Conservation (phyloP, 1,140 invertebrate genomes). For the Drosophila navojoa region DNA sequence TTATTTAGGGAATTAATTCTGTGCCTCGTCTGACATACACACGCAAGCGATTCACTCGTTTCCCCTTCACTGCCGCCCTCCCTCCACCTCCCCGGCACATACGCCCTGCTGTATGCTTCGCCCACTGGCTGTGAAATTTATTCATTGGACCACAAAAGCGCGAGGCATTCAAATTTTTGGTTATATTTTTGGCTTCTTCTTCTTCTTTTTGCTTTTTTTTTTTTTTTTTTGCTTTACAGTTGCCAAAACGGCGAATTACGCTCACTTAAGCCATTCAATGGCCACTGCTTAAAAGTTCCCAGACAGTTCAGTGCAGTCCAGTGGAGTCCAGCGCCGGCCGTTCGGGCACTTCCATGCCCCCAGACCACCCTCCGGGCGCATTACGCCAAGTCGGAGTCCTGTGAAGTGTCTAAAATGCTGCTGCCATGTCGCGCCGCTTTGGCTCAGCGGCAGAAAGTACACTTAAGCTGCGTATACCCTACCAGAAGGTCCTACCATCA, state of each 20-base stretch:
- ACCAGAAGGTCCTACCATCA: not conserved
- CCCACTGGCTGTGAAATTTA: slow-evolving; percentile 58
- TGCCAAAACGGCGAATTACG: slow-evolving; percentile 33
- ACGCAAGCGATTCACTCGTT: not conserved
- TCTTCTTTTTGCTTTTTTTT: not conserved
- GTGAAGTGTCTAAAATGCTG: slow-evolving; percentile 19
- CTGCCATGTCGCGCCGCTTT: slow-evolving; percentile 3
- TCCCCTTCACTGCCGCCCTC: not conserved
- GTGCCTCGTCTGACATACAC: slow-evolving; percentile 35
- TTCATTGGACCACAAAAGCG: slow-evolving; percentile 56
- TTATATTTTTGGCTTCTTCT: not conserved
- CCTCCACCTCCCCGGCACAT: not conserved
- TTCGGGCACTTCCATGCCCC: not conserved
- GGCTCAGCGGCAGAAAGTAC: slow-evolving; percentile 38
- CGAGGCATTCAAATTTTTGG: slow-evolving; percentile 33
- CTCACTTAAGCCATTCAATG: slow-evolving; percentile 36
- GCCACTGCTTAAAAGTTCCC: slow-evolving; percentile 20
- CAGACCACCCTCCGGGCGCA: not conserved
- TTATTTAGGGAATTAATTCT: slow-evolving; percentile 72
- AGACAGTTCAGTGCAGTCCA: slow-evolving; percentile 4
- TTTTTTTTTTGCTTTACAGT: slow-evolving; percentile 15
- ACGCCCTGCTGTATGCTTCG: not conserved
- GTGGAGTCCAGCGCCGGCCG: not conserved
- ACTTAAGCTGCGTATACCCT: slow-evolving; percentile 46
- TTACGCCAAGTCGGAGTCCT: slow-evolving; percentile 17